Conservation (phyloP, 2,797 vertebrate genomes). For the Eutrigla gurnardus region DNA sequence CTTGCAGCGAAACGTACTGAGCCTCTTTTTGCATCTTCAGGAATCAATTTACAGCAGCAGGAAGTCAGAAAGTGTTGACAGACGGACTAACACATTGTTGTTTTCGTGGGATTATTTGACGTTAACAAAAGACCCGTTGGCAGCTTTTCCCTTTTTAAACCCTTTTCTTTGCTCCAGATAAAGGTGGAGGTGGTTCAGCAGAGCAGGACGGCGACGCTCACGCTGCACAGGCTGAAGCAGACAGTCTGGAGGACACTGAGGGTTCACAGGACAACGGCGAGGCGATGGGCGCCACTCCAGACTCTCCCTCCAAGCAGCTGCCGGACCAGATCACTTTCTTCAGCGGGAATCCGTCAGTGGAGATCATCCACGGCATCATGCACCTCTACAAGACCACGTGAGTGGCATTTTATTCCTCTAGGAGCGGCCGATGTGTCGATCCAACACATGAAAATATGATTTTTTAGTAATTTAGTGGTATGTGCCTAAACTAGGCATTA, state of each 20-base stretch:
- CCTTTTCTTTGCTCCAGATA: slow-evolving; percentile 22
- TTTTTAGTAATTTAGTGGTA: no score
- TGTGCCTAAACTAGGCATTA: no score
- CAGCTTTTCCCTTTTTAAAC: not conserved
- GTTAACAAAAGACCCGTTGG: no score
- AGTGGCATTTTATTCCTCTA: slow-evolving; percentile 53
- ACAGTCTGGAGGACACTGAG: slow-evolving; percentile 39
- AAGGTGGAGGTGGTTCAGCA: slow-evolving; percentile 42
- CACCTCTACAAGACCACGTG: slow-evolving; percentile 99
- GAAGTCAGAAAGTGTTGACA: not conserved
- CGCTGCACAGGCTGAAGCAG: slow-evolving; percentile 27
- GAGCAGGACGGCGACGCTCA: slow-evolving; percentile 30
- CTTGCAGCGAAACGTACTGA: no score
- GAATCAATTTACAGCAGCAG: no score
- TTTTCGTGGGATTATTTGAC: not conserved
- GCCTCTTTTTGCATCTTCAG: no score
- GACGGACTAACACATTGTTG: not conserved
- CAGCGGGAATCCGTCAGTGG: slow-evolving; percentile 96
- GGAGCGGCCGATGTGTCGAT: no score
- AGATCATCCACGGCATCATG: slow-evolving; percentile 98
- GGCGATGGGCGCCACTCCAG: slow-evolving; percentile 75
- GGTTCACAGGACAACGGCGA: slow-evolving; percentile 46
- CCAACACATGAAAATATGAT: no score
- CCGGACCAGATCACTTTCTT: slow-evolving; percentile 99
- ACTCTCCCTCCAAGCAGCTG: slow-evolving; percentile 95